phyloP scores from a whole-genome alignment of 1,140 invertebrate species.

The Brachionus manjavacas region DNA sequence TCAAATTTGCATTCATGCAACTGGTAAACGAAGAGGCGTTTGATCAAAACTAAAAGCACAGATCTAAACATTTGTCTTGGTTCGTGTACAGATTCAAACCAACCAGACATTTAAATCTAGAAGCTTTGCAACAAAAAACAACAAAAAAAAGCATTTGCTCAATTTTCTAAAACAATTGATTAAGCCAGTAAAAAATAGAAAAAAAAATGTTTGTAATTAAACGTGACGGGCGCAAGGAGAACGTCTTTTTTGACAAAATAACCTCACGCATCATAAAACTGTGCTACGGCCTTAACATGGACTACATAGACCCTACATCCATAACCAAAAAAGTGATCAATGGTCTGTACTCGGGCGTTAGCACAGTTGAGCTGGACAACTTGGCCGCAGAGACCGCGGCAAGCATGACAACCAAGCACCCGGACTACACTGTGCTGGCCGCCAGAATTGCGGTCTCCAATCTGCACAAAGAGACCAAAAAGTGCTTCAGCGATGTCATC shows the following conservation, averaged over 20 bases:
- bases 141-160: not conserved
- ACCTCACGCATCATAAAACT: conserved; percentile 88
- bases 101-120: not conserved
- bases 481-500: conserved; percentile 71
- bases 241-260: conserved; percentile 94
- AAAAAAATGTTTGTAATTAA: conserved; percentile 58
- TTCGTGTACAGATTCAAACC: not conserved
- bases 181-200: not conserved
- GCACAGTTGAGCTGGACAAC: conserved; percentile 92
- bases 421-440: conserved; percentile 91
- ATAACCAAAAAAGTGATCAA: conserved; percentile 69
- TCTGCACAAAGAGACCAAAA: conserved; percentile 80
- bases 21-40: not conserved
- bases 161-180: not conserved
- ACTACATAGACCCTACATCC: conserved; percentile 79
- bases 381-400: conserved; percentile 92
- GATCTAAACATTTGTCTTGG: not conserved
- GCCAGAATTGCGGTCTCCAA: conserved; percentile 93
- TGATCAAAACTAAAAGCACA: not conserved
- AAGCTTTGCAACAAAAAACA: not conserved
- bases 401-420: conserved; percentile 89
- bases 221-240: conserved; percentile 78
- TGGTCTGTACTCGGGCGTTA: conserved; percentile 89
- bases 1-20: not conserved
- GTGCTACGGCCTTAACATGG: conserved; percentile 89